phyloP scores from a whole-genome alignment of 2,113 vertebrate genomes.

The Procavia capensis region DNA sequence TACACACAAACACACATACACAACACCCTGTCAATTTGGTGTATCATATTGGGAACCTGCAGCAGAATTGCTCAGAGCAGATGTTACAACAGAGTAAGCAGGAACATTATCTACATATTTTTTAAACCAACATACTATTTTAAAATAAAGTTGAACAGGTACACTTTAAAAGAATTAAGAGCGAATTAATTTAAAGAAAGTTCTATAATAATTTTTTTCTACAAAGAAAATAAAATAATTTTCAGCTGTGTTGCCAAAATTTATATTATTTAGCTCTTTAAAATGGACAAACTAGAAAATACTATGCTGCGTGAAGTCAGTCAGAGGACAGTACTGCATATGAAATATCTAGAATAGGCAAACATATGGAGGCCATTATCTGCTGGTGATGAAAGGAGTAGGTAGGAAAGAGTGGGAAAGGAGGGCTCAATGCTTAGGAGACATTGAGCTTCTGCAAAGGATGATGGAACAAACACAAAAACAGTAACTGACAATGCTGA shows the following conservation, averaged over 20 bases:
- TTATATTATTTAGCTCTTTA: background rate
- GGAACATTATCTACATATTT: background rate
- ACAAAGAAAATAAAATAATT: background rate
- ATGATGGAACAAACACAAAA: background rate
- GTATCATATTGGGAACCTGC: no score
- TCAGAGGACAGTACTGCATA: no score
- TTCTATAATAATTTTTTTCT: background rate
- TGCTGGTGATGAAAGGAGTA: no score
- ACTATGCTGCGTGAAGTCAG: no score
- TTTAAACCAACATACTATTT: background rate
- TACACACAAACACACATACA: background rate
- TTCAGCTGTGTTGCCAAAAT: background rate
- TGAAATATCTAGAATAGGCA: no score
- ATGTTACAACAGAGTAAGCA: background rate
- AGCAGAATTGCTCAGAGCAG: background rate
- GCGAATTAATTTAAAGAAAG: background rate
- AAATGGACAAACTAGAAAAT: background rate
- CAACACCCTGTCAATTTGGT: no score
- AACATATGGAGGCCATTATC: no score
- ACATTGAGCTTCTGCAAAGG: no score
- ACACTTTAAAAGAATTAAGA: background rate
- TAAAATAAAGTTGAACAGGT: background rate
- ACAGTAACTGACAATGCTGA: background rate
- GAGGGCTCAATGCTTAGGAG: no score
- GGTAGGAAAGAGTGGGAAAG: no score